These are phyloP conservation scores for Pantelozetes paolii DNA, from an alignment of 2,888 invertebrate genomes.

Conservation along the genomic window DNA sequence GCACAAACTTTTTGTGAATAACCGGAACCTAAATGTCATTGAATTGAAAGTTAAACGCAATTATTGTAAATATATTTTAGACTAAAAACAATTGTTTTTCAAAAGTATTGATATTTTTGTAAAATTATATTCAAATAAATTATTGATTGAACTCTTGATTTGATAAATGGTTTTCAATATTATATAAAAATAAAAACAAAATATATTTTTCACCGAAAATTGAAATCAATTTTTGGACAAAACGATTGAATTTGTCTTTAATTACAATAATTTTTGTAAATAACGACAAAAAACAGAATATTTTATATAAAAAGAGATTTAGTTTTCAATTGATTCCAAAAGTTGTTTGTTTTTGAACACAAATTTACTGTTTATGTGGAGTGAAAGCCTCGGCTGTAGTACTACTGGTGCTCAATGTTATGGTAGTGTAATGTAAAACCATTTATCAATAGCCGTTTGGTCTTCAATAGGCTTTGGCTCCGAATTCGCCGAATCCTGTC, in stretches of 20 bases:
- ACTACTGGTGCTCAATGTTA: not conserved
- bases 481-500: not conserved
- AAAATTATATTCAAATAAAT: no score
- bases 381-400: not conserved
- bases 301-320: not conserved
- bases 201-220: no score
- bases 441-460: constrained; percentile 42
- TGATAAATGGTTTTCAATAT: no score
- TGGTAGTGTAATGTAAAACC: constrained; percentile 41
- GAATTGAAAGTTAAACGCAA: no score
- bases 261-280: not conserved
- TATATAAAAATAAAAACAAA: no score
- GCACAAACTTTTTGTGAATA: not conserved
- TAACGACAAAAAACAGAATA: not conserved
- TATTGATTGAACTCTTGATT: no score
- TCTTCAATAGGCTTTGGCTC: constrained; percentile 26
- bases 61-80: no score
- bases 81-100: no score
- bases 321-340: not conserved
- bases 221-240: no score
- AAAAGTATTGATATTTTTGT: no score
- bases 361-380: not conserved
- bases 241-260: not conserved
- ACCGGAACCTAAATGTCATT: no score
- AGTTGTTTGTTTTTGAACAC: not conserved